These are phyloP conservation scores for Ploceus nigricollis DNA, from an alignment of 2,113 vertebrate genomes.

Conservation along the genomic window DNA sequence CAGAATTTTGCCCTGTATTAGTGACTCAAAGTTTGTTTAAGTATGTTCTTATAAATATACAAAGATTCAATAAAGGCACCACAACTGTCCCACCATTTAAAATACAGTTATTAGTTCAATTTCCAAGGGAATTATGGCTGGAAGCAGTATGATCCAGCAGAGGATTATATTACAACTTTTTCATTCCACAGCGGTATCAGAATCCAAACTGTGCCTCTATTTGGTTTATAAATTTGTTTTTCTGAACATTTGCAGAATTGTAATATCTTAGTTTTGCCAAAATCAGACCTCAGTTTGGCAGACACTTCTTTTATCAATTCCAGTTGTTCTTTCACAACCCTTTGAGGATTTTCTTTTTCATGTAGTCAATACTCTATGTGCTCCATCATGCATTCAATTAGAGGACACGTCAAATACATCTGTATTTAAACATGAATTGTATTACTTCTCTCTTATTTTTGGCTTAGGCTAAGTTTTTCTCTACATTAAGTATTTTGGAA, in stretches of 20 bases:
- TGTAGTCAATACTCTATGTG: not conserved
- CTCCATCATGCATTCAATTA: not conserved
- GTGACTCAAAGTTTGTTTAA: not conserved
- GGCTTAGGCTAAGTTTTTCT: conserved; percentile 3
- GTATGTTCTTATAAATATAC: not conserved
- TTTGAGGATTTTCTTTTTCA: conserved; percentile 48
- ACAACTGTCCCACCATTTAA: not conserved
- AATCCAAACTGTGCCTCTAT: conserved; percentile 27
- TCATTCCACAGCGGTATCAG: conserved; percentile 6
- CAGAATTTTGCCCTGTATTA: not conserved
- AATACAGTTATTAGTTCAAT: not conserved
- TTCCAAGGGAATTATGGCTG: conserved; percentile 31
- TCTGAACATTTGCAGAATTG: conserved; percentile 44
- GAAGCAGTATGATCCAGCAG: not conserved
- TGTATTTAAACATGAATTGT: conserved; percentile 3
- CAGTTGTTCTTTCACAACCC: conserved; percentile 26
- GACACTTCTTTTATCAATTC: conserved; percentile 21
- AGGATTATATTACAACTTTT: conserved; percentile 35
- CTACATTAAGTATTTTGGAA: not conserved
- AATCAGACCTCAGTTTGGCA: conserved; percentile 47
- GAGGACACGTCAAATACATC: not conserved
- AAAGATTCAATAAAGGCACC: not conserved
- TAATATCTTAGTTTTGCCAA: conserved; percentile 38
- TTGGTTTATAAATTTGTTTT: conserved; percentile 60
- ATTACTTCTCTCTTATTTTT: conserved; percentile 32